Conservation (phyloP, 2,797 vertebrate genomes). For the Acanthiza pusilla region DNA sequence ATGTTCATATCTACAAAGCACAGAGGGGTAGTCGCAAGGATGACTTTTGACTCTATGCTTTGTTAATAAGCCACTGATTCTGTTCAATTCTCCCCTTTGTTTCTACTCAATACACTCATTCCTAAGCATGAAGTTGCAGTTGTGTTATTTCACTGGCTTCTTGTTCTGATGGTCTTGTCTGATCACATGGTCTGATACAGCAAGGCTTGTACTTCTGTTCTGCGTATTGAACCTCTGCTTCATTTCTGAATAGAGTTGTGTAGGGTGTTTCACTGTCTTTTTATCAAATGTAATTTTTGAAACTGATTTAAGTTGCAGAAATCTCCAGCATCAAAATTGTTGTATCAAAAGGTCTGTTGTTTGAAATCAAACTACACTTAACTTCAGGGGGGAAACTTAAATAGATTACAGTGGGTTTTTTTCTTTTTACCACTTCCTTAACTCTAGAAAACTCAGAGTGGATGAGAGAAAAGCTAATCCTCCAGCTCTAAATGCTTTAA, state of each 20-base stretch:
- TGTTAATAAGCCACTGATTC: not conserved
- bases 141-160: not conserved
- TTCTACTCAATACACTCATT: not conserved
- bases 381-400: not conserved
- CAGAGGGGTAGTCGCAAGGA: conserved; percentile 58
- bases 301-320: not conserved
- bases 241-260: not conserved
- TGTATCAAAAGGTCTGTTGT: not conserved
- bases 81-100: not conserved
- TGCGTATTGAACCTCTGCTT: not conserved
- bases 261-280: not conserved
- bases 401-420: not conserved
- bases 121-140: not conserved
- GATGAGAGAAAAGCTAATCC: not conserved
- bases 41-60: conserved; percentile 69
- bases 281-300: not conserved
- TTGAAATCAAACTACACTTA: not conserved
- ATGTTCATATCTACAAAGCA: conserved; percentile 87
- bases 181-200: not conserved
- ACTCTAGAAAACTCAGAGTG: not conserved
- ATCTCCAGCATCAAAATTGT: not conserved
- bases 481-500: not conserved
- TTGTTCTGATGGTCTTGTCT: not conserved
- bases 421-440: not conserved
- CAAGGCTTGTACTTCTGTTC: not conserved